A percentile compares a stretch with the other conserved stretches of the same genome.
These are phyloP conservation scores for Myiotriccus ornatus DNA, from an alignment of 2,797 vertebrate species.

Conservation along the genomic window DNA sequence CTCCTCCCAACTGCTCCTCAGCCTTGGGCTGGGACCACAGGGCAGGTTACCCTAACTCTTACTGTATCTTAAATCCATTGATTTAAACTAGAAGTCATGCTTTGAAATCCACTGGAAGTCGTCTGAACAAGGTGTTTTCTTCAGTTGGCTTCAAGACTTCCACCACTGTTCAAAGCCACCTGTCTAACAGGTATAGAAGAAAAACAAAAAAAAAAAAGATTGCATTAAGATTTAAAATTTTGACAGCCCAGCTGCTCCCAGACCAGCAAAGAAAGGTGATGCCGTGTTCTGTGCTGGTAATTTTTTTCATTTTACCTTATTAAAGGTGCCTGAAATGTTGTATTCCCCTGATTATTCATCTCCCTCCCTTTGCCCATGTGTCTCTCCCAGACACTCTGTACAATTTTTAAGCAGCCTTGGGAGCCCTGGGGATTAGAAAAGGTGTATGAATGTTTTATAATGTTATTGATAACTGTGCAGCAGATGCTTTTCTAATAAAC, in stretches of 20 bases:
- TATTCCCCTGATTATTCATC: background rate
- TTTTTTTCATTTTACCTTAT: background rate
- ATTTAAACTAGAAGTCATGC: too few relatives aligned
- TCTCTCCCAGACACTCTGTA: background rate
- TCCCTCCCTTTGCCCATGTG: background rate
- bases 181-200: background rate
- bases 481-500: constrained; percentile 12
- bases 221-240: background rate
- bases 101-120: background rate
- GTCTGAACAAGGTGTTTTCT: background rate
- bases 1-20: fast-evolving
- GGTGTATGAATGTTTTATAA: constrained; percentile 47
- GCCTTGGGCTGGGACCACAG: background rate
- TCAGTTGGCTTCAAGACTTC: background rate
- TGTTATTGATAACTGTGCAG: constrained; percentile 46
- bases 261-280: background rate
- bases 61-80: background rate
- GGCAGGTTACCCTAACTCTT: background rate
- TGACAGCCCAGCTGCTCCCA: background rate
- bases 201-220: background rate
- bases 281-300: background rate
- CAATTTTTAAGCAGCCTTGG: background rate
- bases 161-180: background rate
- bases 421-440: background rate
- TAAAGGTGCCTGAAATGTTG: background rate